A percentile compares a stretch with the other conserved stretches of the same genome.
phyloP scores from a whole-genome alignment of 2,888 invertebrate species.

The Melieria picta region DNA sequence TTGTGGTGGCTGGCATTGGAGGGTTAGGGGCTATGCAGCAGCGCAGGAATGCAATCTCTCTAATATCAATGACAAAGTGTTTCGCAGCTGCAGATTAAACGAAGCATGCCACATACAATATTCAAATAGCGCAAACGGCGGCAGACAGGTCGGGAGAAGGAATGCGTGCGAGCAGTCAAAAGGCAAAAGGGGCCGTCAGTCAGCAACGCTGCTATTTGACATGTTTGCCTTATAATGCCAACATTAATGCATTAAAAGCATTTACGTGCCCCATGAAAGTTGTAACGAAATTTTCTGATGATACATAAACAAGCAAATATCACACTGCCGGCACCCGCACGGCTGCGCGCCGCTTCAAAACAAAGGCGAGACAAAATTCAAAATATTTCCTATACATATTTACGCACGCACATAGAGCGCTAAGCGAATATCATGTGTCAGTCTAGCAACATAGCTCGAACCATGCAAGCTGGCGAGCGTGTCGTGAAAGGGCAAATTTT shows the following conservation, averaged over 20 bases:
- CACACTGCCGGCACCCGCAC: neutral
- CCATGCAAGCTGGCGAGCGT: neutral
- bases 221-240: constrained; percentile 25
- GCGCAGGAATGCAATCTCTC: too few species aligned
- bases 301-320: constrained; percentile 3
- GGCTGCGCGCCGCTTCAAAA: too few species aligned
- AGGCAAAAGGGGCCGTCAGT: neutral
- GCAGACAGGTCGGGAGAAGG: neutral
- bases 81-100: too few species aligned
- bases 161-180: neutral
- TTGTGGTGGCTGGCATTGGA: too few species aligned
- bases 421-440: neutral
- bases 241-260: constrained; percentile 32
- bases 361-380: too few species aligned
- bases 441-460: neutral
- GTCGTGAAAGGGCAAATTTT: too few species aligned
- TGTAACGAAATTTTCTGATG: too few species aligned
- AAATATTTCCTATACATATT: neutral
- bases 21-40: too few species aligned
- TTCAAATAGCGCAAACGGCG: neutral
- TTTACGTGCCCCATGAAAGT: constrained; percentile 17
- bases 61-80: too few species aligned
- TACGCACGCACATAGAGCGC: neutral
- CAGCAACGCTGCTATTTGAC: neutral
- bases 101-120: too few species aligned